Evolutionary conservation across 2,113 vertebrate species (phyloP).

Genomic region (Pampusana beccarii): DNA sequence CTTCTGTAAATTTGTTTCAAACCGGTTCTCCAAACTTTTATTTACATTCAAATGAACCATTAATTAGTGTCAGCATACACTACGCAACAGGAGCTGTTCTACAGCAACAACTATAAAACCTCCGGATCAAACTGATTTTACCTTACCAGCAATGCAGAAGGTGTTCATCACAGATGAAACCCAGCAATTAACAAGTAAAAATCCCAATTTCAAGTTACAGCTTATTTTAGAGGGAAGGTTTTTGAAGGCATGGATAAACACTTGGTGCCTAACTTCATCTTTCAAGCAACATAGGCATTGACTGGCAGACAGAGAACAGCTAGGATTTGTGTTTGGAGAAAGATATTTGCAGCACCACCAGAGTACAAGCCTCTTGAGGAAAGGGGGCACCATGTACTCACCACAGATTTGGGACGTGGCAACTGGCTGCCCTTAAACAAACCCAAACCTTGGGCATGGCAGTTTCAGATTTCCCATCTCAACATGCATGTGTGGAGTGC

Average conservation of each 20-base stretch:
- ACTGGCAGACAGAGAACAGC: neutral
- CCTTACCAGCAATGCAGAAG: neutral
- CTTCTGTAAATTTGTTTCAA: neutral
- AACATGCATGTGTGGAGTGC: rapidly evolving
- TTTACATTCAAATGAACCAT: neutral
- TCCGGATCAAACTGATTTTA: neutral
- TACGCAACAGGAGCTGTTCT: neutral
- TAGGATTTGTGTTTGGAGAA: neutral
- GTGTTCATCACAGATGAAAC: neutral
- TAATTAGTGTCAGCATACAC: neutral
- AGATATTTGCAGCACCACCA: rapidly evolving
- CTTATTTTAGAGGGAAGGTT: neutral
- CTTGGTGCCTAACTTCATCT: neutral
- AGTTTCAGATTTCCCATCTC: neutral
- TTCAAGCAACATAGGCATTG: neutral
- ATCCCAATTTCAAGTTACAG: neutral
- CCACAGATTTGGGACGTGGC: neutral
- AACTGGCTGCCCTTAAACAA: neutral
- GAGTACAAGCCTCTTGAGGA: neutral
- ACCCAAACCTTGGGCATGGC: neutral
- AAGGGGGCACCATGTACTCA: neutral
- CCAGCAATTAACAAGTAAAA: neutral
- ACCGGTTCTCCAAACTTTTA: neutral
- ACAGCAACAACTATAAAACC: neutral
- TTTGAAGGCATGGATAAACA: neutral